Evolutionary conservation across 2,113 vertebrate genomes (phyloP).

Genomic region (Amazona guildingii): DNA sequence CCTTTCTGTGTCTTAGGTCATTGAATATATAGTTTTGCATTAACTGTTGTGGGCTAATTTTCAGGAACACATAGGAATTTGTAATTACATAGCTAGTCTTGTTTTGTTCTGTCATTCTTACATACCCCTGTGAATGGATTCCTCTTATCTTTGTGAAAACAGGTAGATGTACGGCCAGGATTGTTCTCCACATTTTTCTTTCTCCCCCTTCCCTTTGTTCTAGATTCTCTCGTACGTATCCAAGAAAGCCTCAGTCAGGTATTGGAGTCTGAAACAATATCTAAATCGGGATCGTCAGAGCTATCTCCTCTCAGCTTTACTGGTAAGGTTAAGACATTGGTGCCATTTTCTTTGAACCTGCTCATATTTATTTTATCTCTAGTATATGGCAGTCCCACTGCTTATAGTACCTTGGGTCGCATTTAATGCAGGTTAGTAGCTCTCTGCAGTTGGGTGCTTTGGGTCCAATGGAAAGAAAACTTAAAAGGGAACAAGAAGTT

Average conservation of each 20-base stretch:
- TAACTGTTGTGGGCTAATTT: not conserved
- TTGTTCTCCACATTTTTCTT: not conserved
- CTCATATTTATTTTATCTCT: not conserved
- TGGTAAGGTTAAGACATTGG: conserved; percentile 72
- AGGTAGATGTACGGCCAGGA: not conserved
- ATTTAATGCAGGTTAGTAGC: not conserved
- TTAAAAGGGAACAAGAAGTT: not conserved
- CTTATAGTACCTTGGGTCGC: not conserved
- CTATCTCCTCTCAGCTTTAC: conserved; percentile 70
- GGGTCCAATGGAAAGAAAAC: not conserved
- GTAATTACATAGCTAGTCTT: not conserved
- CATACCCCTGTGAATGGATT: not conserved
- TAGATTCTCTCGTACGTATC: conserved; percentile 88
- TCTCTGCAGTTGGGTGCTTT: not conserved
- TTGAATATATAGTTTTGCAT: not conserved
- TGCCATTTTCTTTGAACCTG: not conserved
- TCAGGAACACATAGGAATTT: not conserved
- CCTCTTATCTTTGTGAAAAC: not conserved
- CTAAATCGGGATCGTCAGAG: conserved; percentile 69
- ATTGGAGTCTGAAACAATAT: conserved; percentile 75
- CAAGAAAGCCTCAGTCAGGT: conserved; percentile 80
- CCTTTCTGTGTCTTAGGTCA: not conserved
- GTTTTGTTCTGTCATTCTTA: not conserved
- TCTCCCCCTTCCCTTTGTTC: not conserved
- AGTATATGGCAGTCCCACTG: not conserved